phyloP scores from a whole-genome alignment of 2,797 vertebrate species.

The Rhinatrema bivittatum region DNA sequence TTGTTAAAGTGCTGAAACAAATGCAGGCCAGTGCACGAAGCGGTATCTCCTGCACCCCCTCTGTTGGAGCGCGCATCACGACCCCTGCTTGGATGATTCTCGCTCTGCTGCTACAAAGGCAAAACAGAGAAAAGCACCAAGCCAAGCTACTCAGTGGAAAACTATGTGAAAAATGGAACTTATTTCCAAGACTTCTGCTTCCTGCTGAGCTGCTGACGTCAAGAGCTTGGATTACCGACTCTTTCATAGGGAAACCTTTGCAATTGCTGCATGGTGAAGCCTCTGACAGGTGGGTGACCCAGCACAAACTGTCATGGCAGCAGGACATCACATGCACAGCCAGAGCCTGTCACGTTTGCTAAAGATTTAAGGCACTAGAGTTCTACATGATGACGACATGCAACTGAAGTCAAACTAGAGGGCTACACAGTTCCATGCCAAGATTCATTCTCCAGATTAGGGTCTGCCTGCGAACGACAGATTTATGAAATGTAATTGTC shows the following conservation, averaged over 20 bases:
- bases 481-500: too few relatives aligned
- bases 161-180: not conserved
- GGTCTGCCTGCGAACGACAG: not conserved
- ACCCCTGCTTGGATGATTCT: not conserved
- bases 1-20: too few relatives aligned
- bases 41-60: too few relatives aligned
- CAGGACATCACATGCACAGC: not conserved
- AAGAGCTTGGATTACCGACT: constrained; percentile 3
- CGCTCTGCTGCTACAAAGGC: not conserved
- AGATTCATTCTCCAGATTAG: not conserved
- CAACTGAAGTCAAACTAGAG: not conserved
- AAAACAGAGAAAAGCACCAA: not conserved
- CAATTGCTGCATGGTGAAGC: constrained; percentile 18
- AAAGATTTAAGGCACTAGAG: not conserved
- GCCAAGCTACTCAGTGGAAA: not conserved
- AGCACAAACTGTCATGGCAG: constrained; percentile 6
- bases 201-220: not conserved
- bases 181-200: not conserved
- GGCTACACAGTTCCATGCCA: not conserved
- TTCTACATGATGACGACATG: constrained; percentile 1
- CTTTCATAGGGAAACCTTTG: constrained; percentile 12
- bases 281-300: constrained; percentile 19
- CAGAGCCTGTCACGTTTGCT: constrained; percentile 1
- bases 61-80: constrained; percentile 2
- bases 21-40: too few relatives aligned